A percentile compares a stretch with the other conserved stretches of the same genome.
These are phyloP conservation scores for Hetaerina titia DNA, from an alignment of 2,888 invertebrate genomes.

Conservation along the genomic window DNA sequence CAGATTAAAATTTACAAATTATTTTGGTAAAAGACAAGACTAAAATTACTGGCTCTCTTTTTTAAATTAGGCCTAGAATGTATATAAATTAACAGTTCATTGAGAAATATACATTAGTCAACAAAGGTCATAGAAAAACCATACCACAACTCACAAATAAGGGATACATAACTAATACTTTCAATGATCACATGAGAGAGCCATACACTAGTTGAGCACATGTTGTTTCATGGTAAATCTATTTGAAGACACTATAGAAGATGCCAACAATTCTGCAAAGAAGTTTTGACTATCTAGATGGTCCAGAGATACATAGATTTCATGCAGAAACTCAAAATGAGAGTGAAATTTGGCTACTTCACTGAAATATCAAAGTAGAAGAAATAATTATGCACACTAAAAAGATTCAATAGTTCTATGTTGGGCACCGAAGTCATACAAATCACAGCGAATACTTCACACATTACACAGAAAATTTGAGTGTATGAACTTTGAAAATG, in stretches of 20 bases:
- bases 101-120: background rate
- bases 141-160: background rate
- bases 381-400: background rate
- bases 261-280: constrained; percentile 18
- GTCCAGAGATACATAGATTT: constrained; percentile 33
- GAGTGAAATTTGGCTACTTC: background rate
- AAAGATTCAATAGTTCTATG: constrained; percentile 33
- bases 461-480: constrained; percentile 46
- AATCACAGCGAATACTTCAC: constrained; percentile 57
- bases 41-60: background rate
- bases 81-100: background rate
- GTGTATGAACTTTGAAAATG: constrained; percentile 20
- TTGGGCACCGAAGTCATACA: constrained; percentile 40
- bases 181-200: constrained; percentile 41
- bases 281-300: constrained; percentile 8
- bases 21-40: background rate
- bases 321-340: background rate
- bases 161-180: background rate
- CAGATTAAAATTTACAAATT: background rate
- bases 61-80: background rate
- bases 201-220: constrained; percentile 64
- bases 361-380: background rate
- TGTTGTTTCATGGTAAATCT: constrained; percentile 1
- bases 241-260: background rate
- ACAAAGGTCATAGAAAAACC: background rate